Base-by-base conservation (phyloP, 2,113 vertebrate species). In the Ophiodon elongatus region DNA sequence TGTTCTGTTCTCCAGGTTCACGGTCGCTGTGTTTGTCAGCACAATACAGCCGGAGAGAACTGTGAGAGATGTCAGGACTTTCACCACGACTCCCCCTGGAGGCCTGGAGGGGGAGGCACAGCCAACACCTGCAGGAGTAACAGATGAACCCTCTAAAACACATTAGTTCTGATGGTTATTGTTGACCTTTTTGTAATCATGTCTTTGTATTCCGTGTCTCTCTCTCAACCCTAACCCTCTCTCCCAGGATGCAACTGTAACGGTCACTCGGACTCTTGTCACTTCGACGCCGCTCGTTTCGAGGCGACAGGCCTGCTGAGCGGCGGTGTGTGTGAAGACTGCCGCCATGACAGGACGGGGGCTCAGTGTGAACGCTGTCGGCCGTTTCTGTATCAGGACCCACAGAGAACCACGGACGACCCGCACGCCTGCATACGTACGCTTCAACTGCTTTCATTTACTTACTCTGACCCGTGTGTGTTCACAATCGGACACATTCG, bases 21-120 rank as follows among this genome's bases (percentile, higher is more conserved):
- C 0, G 95, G 97, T 14, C 93, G 54, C 23, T 97, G 98, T 82
- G 63, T 97, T 67, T 98, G 97, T 86, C 94, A 95, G 52, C 97
- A 98, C 89, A 96, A 97, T 63, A 97, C 97, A 0, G 96, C 94
- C 2, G 97, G 97, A 31, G 85, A 89, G 0, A 96, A 97, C 91
- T 98, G 97, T 80, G 96, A 98, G 88, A 90, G 92, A 56, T 98
- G 97, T 88, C 94, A 94, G 85, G 95, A 96, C 82, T 97, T 98
- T 93, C 96, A 97, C 94, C 95, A 96, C 2, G 96, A 98, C 50
- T 83, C 91, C 90, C 97, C 97, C 75, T 97, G 97, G 97, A 95
- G 94, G 82, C 97, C 97, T 45, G 97, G 96, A 56, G 90, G 92
- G 59, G 91, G 90, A 73, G 56, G 65, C 57, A 74, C 91, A 78